Conservation (phyloP, 1,140 invertebrate species). For the Euwallacea similis region DNA sequence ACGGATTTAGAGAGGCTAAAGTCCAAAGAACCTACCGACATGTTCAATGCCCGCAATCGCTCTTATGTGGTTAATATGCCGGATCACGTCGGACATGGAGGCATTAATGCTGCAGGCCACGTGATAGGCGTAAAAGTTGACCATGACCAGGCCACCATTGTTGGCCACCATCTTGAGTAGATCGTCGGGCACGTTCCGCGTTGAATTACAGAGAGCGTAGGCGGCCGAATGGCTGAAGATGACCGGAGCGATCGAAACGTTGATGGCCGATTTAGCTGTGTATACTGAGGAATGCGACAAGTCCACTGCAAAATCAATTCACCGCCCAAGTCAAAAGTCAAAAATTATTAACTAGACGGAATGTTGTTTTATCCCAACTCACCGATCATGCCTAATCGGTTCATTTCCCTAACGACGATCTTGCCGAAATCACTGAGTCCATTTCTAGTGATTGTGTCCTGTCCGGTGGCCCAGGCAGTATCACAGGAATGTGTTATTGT, state of each 20-base stretch:
- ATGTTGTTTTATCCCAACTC: background rate
- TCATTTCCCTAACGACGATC: constrained; percentile 83
- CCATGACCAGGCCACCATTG: constrained; percentile 88
- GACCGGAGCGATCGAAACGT: constrained; percentile 81
- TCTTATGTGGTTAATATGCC: constrained; percentile 86
- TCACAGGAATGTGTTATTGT: constrained; percentile 75
- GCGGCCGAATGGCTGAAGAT: constrained; percentile 93
- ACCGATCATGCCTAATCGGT: constrained; percentile 85
- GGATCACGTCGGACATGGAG: constrained; percentile 80
- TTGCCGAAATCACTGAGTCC: constrained; percentile 69
- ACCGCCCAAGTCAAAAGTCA: background rate
- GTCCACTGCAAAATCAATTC: constrained; percentile 62
- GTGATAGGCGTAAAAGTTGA: constrained; percentile 84
- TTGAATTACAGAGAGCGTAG: constrained; percentile 81
- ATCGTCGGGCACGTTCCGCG: constrained; percentile 86
- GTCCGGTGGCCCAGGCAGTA: constrained; percentile 82
- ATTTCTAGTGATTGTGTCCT: constrained; percentile 64
- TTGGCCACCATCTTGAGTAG: constrained; percentile 76
- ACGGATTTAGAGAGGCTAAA: background rate
- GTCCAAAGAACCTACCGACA: constrained; percentile 57
- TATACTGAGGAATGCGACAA: constrained; percentile 85
- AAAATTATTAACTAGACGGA: background rate
- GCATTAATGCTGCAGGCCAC: constrained; percentile 79
- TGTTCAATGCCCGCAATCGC: constrained; percentile 67
- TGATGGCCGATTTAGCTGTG: constrained; percentile 84